Conservation (phyloP, 2,797 vertebrate genomes). For the Siniperca scherzeri region DNA sequence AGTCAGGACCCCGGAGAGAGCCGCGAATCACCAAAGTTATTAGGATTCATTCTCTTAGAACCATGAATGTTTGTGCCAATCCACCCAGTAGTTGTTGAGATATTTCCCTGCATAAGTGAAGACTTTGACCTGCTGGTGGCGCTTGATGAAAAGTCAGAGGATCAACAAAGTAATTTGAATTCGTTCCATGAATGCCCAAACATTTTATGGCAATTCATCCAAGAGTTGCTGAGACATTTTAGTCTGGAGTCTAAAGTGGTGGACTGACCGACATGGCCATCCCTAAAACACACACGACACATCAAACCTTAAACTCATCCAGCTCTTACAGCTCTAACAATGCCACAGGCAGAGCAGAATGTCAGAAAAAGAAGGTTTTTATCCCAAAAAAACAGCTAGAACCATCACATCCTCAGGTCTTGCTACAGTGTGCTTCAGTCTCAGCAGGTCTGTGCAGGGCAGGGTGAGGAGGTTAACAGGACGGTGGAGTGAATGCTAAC, state of each 20-base stretch:
- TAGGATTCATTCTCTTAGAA: not conserved
- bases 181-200: not conserved
- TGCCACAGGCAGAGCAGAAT: not conserved
- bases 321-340: not conserved
- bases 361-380: not conserved
- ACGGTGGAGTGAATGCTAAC: slow-evolving; percentile 26
- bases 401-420: not conserved
- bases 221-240: not conserved
- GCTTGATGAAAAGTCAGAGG: not conserved
- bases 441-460: slow-evolving; percentile 7
- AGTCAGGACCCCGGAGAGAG: not conserved
- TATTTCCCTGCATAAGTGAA: not conserved
- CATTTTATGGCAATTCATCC: not conserved
- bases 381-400: not conserved
- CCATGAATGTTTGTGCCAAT: not conserved
- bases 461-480: slow-evolving; percentile 41
- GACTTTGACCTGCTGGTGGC: not conserved
- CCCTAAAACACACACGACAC: not conserved
- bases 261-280: not conserved
- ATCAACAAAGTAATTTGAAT: not conserved
- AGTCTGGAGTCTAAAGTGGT: not conserved
- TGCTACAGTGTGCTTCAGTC: not conserved
- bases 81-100: not conserved
- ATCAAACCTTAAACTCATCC: not conserved
- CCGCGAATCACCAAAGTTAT: not conserved